Evolutionary conservation across 2,888 invertebrate species (phyloP), one percentile per base, ranked within the genome.

Genomic region (Liodrosophila aerea): DNA sequence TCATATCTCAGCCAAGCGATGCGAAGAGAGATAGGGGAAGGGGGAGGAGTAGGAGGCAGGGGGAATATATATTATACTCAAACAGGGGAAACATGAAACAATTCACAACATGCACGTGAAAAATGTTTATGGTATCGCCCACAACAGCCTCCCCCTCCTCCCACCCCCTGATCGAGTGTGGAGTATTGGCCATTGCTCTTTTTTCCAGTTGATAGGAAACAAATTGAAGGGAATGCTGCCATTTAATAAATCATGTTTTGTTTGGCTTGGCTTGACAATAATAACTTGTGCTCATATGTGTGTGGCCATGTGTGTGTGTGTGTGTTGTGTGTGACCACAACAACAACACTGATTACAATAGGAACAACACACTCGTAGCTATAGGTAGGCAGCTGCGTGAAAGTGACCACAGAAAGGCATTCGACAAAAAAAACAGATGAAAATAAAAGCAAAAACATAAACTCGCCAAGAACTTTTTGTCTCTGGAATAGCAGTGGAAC

Each of bases 151-250:
- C 15, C 7, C 11, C 15, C 13, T 9, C 5, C 1, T 29, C 12
- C 13, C n/a, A n/a, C 4, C 33, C 34, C 44, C 43, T 58, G 33
- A 49, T 45, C 43, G 49, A 18, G 22, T 22, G 22, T n/a, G 22
- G 3, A 22, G 33, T 34, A 58, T 74, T 67, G 76, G 59, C 76
- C 61, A 57, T 73, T 73, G 73, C 63, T 71, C 73, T 82, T 78
- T 85, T n/a, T 82, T 80, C 78, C 85, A 85, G 78, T 82, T 74
- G 80, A 85, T 85, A 83, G 84, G 81, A 85, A 81, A 81, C 81
- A 85, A 81, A 81, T 81, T 81, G 85, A 85, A 85, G 81, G 76
- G 81, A 81, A 81, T 81, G 65, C 74, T 76, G 77, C 76, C 84
- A 76, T 85, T 85, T 85, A 81, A 81, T 81, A 81, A 81, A 81